Percentiles rank a stretch among this genome's conserved stretches.
These are phyloP conservation scores for Teleiodes luculella DNA, from an alignment of 2,888 invertebrate genomes.

Conservation along the genomic window DNA sequence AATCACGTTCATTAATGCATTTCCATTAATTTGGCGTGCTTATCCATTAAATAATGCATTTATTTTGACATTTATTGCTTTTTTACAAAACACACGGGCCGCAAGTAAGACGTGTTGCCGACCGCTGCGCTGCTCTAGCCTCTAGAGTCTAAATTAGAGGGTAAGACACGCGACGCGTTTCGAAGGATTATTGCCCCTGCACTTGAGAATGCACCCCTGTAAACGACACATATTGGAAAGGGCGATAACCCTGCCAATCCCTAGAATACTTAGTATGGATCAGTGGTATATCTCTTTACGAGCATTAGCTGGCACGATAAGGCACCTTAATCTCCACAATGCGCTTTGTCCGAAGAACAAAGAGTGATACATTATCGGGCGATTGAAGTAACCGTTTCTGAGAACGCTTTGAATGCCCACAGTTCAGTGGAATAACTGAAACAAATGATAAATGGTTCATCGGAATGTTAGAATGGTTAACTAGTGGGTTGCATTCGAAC, in stretches of 20 bases:
- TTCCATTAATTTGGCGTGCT: no score
- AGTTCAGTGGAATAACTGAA: slow-evolving; percentile 1
- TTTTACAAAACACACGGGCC: no score
- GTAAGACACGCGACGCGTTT: slow-evolving; percentile 56
- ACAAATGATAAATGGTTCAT: slow-evolving; percentile 6
- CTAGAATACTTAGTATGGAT: slow-evolving; percentile 47
- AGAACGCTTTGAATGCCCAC: slow-evolving; percentile 12
- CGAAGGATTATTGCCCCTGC: slow-evolving; percentile 65
- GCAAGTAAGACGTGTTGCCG: no score
- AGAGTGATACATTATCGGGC: slow-evolving; percentile 18
- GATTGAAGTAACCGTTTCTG: slow-evolving; percentile 9
- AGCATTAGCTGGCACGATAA: slow-evolving; percentile 62
- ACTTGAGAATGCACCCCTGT: slow-evolving; percentile 67
- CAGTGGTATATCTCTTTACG: slow-evolving; percentile 68
- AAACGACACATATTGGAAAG: slow-evolving; percentile 53
- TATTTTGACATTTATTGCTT: no score
- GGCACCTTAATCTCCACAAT: slow-evolving; percentile 58
- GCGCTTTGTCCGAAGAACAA: slow-evolving; percentile 32
- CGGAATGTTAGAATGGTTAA: slow-evolving; percentile 9
- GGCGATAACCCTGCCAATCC: slow-evolving; percentile 55
- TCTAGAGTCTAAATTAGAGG: no score
- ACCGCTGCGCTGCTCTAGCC: no score
- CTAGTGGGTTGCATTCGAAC: background rate
- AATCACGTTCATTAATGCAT: no score
- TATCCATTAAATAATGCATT: no score